phyloP scores from a whole-genome alignment of 1,140 invertebrate genomes.

The Drepana arcuata region DNA sequence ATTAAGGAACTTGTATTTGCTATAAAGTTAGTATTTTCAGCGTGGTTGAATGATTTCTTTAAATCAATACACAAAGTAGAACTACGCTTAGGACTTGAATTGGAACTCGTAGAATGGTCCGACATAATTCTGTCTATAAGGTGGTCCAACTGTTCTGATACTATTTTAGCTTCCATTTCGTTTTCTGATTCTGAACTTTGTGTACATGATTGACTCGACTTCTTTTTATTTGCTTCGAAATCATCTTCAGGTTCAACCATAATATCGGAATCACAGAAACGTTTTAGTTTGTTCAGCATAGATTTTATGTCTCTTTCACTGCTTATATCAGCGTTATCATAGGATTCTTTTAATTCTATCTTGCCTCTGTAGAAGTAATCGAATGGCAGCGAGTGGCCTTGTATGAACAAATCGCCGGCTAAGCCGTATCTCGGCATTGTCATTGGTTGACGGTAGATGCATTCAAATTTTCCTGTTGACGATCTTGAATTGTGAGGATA shows the following conservation, averaged over 20 bases:
- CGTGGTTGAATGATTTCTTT: conserved; percentile 1
- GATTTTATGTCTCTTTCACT: conserved; percentile 26
- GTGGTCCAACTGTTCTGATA: conserved; percentile 17
- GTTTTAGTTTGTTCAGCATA: conserved; percentile 33
- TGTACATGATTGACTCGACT: conserved; percentile 9
- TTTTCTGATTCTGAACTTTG: conserved; percentile 19
- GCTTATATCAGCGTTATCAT: conserved; percentile 25
- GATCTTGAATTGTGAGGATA: conserved; percentile 60
- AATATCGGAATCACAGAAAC: conserved; percentile 25
- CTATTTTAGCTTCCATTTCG: conserved; percentile 11
- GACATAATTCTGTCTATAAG: conserved; percentile 21
- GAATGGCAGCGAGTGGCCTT: conserved; percentile 30
- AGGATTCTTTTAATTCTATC: conserved; percentile 27
- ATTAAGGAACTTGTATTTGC: conserved; percentile 20
- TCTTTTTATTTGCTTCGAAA: conserved; percentile 3
- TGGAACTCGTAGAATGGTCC: conserved; percentile 7
- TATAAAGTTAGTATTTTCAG: conserved; percentile 16
- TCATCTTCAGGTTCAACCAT: conserved; percentile 26
- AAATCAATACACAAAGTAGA: no score
- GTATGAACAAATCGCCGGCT: conserved; percentile 30
- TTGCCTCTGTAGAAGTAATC: conserved; percentile 54
- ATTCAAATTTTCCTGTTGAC: conserved; percentile 74
- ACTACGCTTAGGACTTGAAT: no score
- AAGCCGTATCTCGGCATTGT: conserved; percentile 32
- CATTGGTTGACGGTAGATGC: conserved; percentile 55